Evolutionary conservation across 2,888 invertebrate genomes (phyloP), one percentile per base, ranked within the genome.

Genomic region (Stenchaetothrips biformis): DNA sequence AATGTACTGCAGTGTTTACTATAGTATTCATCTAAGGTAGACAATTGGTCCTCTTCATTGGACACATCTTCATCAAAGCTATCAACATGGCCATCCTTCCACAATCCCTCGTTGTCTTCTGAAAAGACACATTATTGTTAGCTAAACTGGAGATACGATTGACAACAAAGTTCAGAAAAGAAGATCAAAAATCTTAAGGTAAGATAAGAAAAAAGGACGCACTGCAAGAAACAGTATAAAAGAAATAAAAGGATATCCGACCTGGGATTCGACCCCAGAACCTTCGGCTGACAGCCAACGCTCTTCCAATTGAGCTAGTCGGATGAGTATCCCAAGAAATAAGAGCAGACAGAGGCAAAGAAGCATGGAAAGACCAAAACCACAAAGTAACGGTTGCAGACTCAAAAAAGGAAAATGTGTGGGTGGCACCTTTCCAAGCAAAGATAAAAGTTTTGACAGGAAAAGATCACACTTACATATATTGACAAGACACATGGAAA

Each of bases 221-320:
- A 37, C 37, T 37, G 37, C 37, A 37, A 37, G 37, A 13, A 9
- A 59, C 6, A 59, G 59, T 18, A 3, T 9, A 59, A 21, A 74
- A 21, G 67, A 21, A 6, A 1, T 3, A 67, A 21, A 21, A 21
- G 67, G 67, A 74, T 74, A 74, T 74, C 67, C 67, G 25, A 74
- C 67, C 67, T 74, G 67, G 67, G 67, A 11, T 74, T 74, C 67
- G 67, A 74, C 25, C 67, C 67, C 67, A 74, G 67, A 74, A 74
- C 67, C 67, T 74, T 74, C 25, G 67, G 67, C 67, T 25, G 11
- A 25, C 4, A 25, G 67, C 67, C 67, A 74, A 74, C 11, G 67
- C 67, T 74, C 67, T 74, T 74, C 67, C 67, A 74, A 25, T 74
- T 74, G 67, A 74, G 67, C 67, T 74, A 74, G 67, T 74, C 67